Base-by-base conservation (phyloP, 2,888 invertebrate species). In the Apantesis nais region DNA sequence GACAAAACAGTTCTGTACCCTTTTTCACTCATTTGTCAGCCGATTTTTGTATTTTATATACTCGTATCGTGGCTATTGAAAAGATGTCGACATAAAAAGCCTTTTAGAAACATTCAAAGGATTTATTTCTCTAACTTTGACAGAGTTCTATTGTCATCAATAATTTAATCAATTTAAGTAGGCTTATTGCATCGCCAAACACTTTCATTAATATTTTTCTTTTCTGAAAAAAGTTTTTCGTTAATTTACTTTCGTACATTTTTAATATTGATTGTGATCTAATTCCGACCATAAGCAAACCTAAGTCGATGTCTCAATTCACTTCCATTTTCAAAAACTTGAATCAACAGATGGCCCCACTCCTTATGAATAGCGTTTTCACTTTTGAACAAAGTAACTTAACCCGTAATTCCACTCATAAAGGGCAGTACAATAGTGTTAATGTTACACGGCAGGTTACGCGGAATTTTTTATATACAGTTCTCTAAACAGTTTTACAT, bases 361-460 rank as follows among this genome's bases (percentile, higher is more conserved):
- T 68, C 14, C 76, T 70, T 74, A 44, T 61, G 68, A 65, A 68
- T 63, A 67, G 74, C 66, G 25, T 34, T 63, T 74, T 78, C 72
- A 62, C 67, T 73, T 75, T 71, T 68, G 34, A 71, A 65, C 25
- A 39, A 61, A 52, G 63, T 73, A 71, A 66, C 69, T 39, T 60
- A 72, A 74, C 72, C 65, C 14, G 72, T 72, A n/a, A 69, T 31
- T 62, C 48, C 69, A 68, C 70, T 78, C 60, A 14, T 68, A 71
- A 37, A 71, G 25, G 67, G 61, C 41, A 19, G 14, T 62, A 44
- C 16, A 31, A 34, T 68, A 63, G 29, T 34, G 44, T 34, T 68
- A 64, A 74, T 67, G 52, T n/a, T n/a, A n/a, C n/a, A n/a, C n/a
- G n/a, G n/a, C n/a, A 69, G n/a, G 72, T 80, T 72, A 79, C 71